Evolutionary conservation across 53 echinoderm and acorn worm genomes (phyloP).

Genomic region (Henricia sp.): DNA sequence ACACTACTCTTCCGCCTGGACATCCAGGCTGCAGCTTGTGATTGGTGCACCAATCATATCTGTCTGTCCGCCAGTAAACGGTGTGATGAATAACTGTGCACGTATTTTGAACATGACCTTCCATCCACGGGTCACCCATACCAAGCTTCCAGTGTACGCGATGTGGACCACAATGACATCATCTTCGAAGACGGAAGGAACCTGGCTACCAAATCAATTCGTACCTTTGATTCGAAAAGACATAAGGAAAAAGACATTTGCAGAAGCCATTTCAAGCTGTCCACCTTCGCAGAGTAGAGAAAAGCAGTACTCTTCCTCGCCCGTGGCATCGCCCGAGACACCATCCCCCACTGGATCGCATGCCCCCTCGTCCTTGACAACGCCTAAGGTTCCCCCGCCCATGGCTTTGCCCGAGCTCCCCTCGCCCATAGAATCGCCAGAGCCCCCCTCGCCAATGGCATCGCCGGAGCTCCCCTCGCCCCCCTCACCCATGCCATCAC

Average conservation of each 20-base stretch:
- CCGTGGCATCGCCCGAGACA: no score
- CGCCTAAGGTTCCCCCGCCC: no score
- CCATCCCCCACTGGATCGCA: no score
- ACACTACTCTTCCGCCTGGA: constrained; percentile 58
- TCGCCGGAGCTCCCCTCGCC: no score
- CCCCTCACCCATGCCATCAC: no score
- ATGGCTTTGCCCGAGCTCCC: no score
- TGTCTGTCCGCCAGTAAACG: constrained; percentile 52
- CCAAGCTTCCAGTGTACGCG: background rate
- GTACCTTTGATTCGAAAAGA: background rate
- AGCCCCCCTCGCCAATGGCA: no score
- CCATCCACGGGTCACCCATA: background rate
- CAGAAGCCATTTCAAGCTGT: background rate
- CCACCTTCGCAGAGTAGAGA: no score
- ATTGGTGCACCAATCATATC: constrained; percentile 24
- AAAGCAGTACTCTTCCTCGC: no score
- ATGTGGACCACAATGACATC: constrained; percentile 3
- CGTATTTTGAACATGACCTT: constrained; percentile 17
- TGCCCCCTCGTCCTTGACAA: no score
- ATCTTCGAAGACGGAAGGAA: background rate
- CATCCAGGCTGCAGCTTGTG: constrained; percentile 57
- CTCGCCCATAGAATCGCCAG: no score
- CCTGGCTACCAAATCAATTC: constrained; percentile 17
- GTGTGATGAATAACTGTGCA: constrained; percentile 23
- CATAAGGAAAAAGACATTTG: constrained; percentile 14